phyloP scores from a whole-genome alignment of 1,140 invertebrate species.

The Homarus americanus region DNA sequence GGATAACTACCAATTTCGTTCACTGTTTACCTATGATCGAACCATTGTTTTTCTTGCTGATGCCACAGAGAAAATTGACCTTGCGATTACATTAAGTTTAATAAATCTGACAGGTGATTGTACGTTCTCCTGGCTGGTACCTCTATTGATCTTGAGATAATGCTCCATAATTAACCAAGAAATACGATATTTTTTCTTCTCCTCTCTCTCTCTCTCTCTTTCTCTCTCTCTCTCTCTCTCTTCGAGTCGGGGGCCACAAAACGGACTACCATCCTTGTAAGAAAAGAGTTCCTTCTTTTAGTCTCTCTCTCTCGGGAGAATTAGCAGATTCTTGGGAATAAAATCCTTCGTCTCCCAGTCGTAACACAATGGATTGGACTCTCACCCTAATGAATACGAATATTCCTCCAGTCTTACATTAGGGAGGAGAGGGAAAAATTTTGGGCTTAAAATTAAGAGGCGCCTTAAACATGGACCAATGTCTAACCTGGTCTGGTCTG shows the following conservation, averaged over 20 bases:
- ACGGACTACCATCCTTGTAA: too few species aligned
- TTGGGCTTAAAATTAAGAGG: background rate
- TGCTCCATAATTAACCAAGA: slow-evolving; percentile 34
- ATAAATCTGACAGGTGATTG: slow-evolving; percentile 44
- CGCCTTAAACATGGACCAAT: too few species aligned
- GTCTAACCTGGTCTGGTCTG: too few species aligned
- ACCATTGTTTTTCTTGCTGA: background rate
- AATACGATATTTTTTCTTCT: slow-evolving; percentile 10
- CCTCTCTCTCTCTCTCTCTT: slow-evolving; percentile 15
- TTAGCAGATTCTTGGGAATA: too few species aligned
- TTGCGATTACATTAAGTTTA: slow-evolving; percentile 38
- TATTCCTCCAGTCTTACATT: too few species aligned
- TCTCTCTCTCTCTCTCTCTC: slow-evolving; percentile 5
- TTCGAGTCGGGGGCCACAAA: too few species aligned
- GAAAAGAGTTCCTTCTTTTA: background rate
- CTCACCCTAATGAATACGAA: too few species aligned
- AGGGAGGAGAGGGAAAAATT: background rate
- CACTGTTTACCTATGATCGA: background rate
- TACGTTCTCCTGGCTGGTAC: slow-evolving; percentile 15
- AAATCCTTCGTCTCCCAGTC: too few species aligned
- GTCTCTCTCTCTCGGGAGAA: slow-evolving; percentile 10
- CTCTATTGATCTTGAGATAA: slow-evolving; percentile 47
- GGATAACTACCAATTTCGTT: background rate
- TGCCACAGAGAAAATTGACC: background rate
- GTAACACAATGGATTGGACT: too few species aligned